Conservation (phyloP, 1,140 invertebrate genomes). For the Ephestia elutella region DNA sequence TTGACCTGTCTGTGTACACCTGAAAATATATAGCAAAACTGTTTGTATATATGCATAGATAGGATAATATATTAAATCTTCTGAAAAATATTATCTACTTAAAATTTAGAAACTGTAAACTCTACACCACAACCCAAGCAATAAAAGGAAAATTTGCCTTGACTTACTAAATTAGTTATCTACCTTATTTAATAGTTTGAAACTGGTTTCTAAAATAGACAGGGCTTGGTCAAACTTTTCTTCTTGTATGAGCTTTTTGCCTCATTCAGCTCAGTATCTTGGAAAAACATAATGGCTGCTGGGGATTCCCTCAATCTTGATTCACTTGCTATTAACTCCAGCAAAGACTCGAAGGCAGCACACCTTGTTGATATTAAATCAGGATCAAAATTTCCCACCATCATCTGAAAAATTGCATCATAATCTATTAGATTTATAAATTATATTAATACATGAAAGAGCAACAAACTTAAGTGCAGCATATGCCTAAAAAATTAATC, state of each 20-base stretch:
- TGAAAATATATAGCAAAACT: conserved; percentile 39
- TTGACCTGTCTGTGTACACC: conserved; percentile 81
- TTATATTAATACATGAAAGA: too few species aligned
- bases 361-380: conserved; percentile 82
- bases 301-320: conserved; percentile 76
- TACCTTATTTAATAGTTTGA: conserved; percentile 82
- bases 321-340: conserved; percentile 77
- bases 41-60: neutral
- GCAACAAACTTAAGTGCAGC: too few species aligned
- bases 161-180: conserved; percentile 11
- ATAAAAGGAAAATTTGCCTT: too few species aligned
- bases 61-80: neutral
- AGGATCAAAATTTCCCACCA: conserved; percentile 85
- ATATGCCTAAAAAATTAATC: too few species aligned
- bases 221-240: conserved; percentile 79
- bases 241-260: conserved; percentile 77
- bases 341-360: conserved; percentile 80
- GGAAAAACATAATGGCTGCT: conserved; percentile 80
- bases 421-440: neutral
- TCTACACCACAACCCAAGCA: too few species aligned
- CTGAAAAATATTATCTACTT: too few species aligned
- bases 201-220: conserved; percentile 80
- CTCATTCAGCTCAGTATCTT: conserved; percentile 78
- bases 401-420: conserved; percentile 47
- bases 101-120: too few species aligned